Evolutionary conservation across 2,888 invertebrate genomes (phyloP), one percentile per base, ranked within the genome.

Genomic region (Folsomia manolachei): DNA sequence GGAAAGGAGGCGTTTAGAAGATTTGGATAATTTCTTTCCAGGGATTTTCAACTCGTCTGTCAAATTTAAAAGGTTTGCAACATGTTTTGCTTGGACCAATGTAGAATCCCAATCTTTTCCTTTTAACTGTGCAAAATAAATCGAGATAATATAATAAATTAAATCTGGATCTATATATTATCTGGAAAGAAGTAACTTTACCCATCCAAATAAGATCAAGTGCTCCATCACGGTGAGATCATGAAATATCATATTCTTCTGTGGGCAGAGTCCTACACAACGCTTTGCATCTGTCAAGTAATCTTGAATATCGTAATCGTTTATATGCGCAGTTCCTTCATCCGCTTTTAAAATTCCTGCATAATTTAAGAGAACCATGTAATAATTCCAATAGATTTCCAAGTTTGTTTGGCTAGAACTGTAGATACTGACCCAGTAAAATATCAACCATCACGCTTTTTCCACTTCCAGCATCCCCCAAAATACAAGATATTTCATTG

Each of bases 181-280:
- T n/a, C n/a, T n/a, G n/a, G n/a, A n/a, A n/a, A n/a, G n/a, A n/a
- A n/a, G n/a, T n/a, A n/a, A n/a, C n/a, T 1, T 63, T 61, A 75
- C 65, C 75, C 75, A 75, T 0, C 71, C 53, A 65, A 75, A 75
- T 18, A 75, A 25, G 4, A 70, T 51, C 4, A 75, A 51, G 52
- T 75, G 72, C 27, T 75, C 75, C 56, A 70, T 70, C 14, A 75
- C 71, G 1, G 72, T 72, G 21, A 75, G 27, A 51, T 75, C 72
- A 14, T 61, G 62, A 65, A 72, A 75, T 19, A 75, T 65, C 68
- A 72, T 71, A n/a, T 72, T 61, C 11, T 27, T 24, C 27, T 75
- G 75, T 0, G 75, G 68, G 63, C 75, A 75, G 1, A 75, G 26
- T 21, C 72, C 72, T 14, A 69, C 70, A 24, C 71, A 69, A 56